A percentile compares a stretch with the other conserved stretches of the same genome.
Evolutionary conservation across 2,888 invertebrate species (phyloP).

Genomic region (Monochamus alternatus): DNA sequence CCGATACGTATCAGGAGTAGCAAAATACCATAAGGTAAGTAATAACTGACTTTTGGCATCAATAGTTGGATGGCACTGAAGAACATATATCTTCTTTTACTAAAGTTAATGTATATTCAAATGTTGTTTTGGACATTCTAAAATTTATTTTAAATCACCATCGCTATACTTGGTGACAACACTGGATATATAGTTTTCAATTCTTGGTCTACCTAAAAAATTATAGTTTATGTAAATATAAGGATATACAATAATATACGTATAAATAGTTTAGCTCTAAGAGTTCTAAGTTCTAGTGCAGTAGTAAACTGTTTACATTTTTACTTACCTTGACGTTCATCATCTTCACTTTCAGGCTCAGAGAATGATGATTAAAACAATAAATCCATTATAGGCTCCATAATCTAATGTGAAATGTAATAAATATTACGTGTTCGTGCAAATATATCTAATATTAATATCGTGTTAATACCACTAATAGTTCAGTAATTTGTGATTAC

Average conservation of each 20-base stretch:
- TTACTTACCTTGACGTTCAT: conserved; percentile 7
- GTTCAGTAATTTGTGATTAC: too few relatives aligned
- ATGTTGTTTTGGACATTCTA: conserved; percentile 33
- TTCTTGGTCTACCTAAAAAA: background rate
- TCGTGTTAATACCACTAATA: too few relatives aligned
- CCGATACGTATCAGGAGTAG: conserved; percentile 6
- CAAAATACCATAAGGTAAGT: conserved; percentile 11
- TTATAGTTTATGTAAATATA: background rate
- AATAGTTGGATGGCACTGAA: conserved; percentile 15
- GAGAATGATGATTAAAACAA: background rate
- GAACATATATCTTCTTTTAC: conserved; percentile 30
- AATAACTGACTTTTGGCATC: conserved; percentile 22
- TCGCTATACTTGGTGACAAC: conserved; percentile 36
- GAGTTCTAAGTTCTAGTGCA: too few relatives aligned
- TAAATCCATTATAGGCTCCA: background rate
- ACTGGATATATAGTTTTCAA: background rate
- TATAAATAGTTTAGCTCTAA: background rate
- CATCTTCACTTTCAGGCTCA: background rate
- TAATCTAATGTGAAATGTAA: too few relatives aligned
- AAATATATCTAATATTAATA: too few relatives aligned
- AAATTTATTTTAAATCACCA: conserved; percentile 33
- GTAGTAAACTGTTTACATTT: too few relatives aligned
- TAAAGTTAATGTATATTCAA: conserved; percentile 34
- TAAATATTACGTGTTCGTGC: too few relatives aligned
- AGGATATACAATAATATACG: background rate